Percentiles rank a stretch among this genome's conserved stretches.
These are phyloP conservation scores for Rhagonycha fulva DNA, from an alignment of 2,888 invertebrate species.

Conservation along the genomic window DNA sequence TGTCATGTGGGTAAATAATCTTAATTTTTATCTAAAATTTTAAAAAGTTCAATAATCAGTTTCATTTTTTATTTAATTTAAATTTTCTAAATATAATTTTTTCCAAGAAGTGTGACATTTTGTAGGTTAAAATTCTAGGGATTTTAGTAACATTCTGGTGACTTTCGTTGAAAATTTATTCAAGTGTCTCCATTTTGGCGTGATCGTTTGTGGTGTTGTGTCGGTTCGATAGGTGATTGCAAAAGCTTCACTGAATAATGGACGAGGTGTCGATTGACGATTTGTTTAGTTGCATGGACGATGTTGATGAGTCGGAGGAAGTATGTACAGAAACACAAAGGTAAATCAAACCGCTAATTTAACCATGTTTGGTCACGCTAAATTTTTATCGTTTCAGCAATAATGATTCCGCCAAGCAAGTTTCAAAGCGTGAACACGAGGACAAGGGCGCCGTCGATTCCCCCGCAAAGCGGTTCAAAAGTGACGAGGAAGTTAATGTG, in stretches of 20 bases:
- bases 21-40: neutral
- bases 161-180: neutral
- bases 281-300: constrained; percentile 53
- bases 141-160: neutral
- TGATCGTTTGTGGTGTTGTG: neutral
- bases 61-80: neutral
- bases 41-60: neutral
- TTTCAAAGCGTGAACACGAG: constrained; percentile 40
- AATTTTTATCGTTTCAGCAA: constrained; percentile 34
- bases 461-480: constrained; percentile 43
- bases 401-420: constrained; percentile 41
- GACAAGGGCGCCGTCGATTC: constrained; percentile 33
- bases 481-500: constrained; percentile 46
- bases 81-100: neutral
- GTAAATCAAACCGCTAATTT: constrained; percentile 19
- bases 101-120: neutral
- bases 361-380: constrained; percentile 31
- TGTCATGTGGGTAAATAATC: neutral
- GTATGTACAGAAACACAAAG: constrained; percentile 4
- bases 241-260: neutral
- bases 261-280: constrained; percentile 46
- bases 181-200: neutral
- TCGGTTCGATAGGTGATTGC: neutral
- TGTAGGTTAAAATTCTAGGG: neutral
- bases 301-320: constrained; percentile 33